A percentile compares a stretch with the other conserved stretches of the same genome.
phyloP scores from a whole-genome alignment of 2,797 vertebrate genomes.

The Centropyge bicolor region DNA sequence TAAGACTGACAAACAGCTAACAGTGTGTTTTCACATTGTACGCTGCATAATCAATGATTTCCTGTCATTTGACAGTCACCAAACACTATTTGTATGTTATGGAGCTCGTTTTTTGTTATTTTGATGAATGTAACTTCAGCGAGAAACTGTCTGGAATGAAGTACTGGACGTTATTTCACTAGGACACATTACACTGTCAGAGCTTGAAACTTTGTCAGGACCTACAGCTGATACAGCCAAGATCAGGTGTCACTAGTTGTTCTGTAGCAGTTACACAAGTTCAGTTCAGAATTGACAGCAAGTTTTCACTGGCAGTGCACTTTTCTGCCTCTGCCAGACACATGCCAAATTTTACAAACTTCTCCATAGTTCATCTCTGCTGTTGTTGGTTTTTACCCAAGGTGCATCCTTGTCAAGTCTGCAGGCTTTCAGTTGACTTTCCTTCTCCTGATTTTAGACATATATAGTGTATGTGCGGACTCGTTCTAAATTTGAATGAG shows the following conservation, averaged over 20 bases:
- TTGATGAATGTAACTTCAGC: neutral
- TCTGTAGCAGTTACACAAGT: conserved; percentile 1
- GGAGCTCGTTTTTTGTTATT: neutral
- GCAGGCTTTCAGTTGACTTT: neutral
- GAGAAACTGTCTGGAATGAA: no score
- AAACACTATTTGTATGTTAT: neutral
- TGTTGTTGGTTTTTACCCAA: conserved; percentile 10
- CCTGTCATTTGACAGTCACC: neutral
- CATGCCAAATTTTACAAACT: conserved; percentile 37
- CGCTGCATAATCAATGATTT: neutral
- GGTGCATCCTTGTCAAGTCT: conserved; percentile 14
- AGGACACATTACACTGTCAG: neutral
- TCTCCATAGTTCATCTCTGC: conserved; percentile 15
- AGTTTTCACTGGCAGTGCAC: conserved; percentile 29
- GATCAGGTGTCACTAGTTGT: conserved; percentile 11
- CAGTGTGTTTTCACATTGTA: neutral
- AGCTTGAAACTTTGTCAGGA: conserved; percentile 16
- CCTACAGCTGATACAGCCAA: conserved; percentile 15
- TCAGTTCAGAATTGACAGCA: conserved; percentile 42
- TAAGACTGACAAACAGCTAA: conserved; percentile 14
- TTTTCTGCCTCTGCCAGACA: conserved; percentile 33
- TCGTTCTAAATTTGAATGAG: neutral
- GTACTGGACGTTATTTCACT: no score
- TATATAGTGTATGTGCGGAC: neutral
- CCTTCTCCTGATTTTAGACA: neutral